Base-by-base conservation (phyloP, 37 sponge, comb jelly and placozoan species). In the Tethya wilhelma region DNA sequence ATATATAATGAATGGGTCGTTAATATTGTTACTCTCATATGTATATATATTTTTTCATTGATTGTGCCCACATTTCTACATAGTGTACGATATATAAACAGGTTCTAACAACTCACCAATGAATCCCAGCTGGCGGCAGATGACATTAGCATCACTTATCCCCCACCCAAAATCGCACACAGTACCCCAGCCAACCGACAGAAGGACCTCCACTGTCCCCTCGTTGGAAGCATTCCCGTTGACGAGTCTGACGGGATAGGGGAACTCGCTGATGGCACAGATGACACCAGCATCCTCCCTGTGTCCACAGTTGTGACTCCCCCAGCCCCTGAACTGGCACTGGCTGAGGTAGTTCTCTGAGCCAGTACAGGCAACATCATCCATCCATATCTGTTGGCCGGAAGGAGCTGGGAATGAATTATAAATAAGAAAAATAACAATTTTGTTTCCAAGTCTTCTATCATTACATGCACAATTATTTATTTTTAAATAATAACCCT, bases 101-200 rank as follows among this genome's bases (percentile, higher is more conserved):
- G n/a, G n/a, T n/a, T n/a, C n/a, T n/a, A n/a, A n/a, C n/a, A n/a
- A 37, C 69, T 40, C 57, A 79, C 80, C 80, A 41, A 29, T 1
- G 36, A 38, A 86, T 9, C 86, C 86, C 30, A 86, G 80, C 67
- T 86, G 79, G 32, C 86, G 70, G 43, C 86, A 86, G 25, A 79
- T 73, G 5, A 86, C 86, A 30, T 49, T 65, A 43, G 86, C 86
- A 1, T 64, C 73, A n/a, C 25, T 17, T 0, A 43, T 62, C 43
- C 44, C 40, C 62, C 70, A 86, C 25, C 66, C 41, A 23, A 38
- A 34, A 58, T 71, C 79, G 73, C 86, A 86, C 20, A 86, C 65
- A 26, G 79, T 78, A 31, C 79, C 66, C 86, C 86, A 86, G 4
- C n/a, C 33, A 0, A 59, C 41, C 20, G 70, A 41, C 22, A 36